These are phyloP conservation scores for Nymphicus hollandicus DNA, from an alignment of 2,113 vertebrate genomes.

Conservation along the genomic window DNA sequence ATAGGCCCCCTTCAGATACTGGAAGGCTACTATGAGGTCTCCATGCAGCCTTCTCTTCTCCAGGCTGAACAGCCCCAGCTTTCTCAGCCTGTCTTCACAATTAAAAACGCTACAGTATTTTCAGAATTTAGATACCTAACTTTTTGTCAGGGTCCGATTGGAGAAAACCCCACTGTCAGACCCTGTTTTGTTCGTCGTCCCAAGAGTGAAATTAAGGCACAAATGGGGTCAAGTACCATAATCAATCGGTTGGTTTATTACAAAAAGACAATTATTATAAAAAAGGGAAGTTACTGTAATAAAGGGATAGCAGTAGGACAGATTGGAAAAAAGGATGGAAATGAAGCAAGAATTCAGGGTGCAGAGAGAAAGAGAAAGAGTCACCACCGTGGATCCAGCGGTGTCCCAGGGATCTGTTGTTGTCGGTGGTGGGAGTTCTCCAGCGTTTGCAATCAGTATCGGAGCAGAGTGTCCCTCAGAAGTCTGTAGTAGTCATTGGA, in stretches of 20 bases:
- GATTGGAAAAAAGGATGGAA: not conserved
- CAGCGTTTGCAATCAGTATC: not conserved
- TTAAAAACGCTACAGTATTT: not conserved
- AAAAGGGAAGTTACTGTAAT: not conserved
- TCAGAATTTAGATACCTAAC: not conserved
- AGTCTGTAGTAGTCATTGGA: not conserved
- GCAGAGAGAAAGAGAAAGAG: not conserved
- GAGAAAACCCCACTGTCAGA: not conserved
- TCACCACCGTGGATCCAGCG: not conserved
- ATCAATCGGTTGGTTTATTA: not conserved
- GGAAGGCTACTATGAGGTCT: too few relatives aligned
- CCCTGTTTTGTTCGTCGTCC: not conserved
- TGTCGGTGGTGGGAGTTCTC: not conserved
- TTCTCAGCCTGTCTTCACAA: not conserved
- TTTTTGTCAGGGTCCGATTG: not conserved
- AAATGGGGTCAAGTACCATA: not conserved
- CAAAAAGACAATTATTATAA: not conserved
- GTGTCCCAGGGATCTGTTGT: not conserved
- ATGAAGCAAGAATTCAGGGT: not conserved
- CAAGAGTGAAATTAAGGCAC: not conserved
- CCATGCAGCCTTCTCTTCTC: too few relatives aligned
- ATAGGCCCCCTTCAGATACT: too few relatives aligned
- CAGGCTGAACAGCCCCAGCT: too few relatives aligned
- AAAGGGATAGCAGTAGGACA: not conserved
- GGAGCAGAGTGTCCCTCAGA: not conserved